phyloP scores from a whole-genome alignment of 2,888 invertebrate species.

The Eupithecia dodoneata region DNA sequence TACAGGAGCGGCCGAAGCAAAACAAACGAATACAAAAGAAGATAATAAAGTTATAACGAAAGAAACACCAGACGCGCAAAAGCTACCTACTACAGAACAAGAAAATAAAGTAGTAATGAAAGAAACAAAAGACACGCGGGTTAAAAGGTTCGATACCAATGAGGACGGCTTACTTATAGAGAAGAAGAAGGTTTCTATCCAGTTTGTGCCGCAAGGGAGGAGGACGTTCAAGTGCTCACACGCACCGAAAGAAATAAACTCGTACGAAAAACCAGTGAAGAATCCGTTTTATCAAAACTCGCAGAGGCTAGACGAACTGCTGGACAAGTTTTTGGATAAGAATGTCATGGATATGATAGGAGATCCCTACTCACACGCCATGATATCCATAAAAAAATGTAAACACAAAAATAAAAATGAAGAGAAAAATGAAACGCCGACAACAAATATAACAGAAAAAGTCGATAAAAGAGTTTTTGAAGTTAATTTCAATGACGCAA shows the following conservation, averaged over 20 bases:
- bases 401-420: slow-evolving; percentile 40
- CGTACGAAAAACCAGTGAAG: slow-evolving; percentile 61
- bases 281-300: slow-evolving; percentile 69
- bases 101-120: slow-evolving; percentile 9
- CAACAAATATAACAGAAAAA: background rate
- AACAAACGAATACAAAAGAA: background rate
- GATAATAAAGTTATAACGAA: slow-evolving; percentile 5
- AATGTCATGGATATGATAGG: slow-evolving; percentile 51
- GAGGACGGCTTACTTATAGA: slow-evolving; percentile 57
- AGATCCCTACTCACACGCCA: slow-evolving; percentile 35
- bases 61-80: background rate
- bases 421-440: slow-evolving; percentile 10
- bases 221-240: slow-evolving; percentile 66
- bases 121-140: slow-evolving; percentile 9
- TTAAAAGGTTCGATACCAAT: slow-evolving; percentile 43
- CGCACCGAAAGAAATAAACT: slow-evolving; percentile 49
- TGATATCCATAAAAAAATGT: slow-evolving; percentile 35
- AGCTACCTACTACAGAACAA: background rate
- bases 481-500: slow-evolving; percentile 2
- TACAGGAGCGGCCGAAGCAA: background rate
- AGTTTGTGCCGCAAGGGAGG: slow-evolving; percentile 52
- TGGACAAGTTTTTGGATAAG: slow-evolving; percentile 59
- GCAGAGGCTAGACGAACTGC: slow-evolving; percentile 62
- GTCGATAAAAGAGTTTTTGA: background rate
- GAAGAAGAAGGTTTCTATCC: slow-evolving; percentile 59